Conservation (phyloP, 2,888 invertebrate species). For the Pristionchus japonicus region DNA sequence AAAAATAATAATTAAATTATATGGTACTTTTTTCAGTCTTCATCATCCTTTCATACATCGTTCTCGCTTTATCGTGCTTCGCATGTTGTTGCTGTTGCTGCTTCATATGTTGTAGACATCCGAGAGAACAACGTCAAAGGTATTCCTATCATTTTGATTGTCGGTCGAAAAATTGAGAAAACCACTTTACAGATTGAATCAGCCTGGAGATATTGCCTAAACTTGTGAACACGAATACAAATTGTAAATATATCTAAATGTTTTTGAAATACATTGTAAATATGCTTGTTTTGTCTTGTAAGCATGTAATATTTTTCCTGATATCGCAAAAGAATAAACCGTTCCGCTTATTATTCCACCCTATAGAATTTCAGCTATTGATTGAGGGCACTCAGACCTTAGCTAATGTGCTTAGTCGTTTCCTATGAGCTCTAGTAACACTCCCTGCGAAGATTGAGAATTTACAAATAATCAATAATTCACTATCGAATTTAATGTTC, state of each 20-base stretch:
- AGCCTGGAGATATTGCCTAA: neutral
- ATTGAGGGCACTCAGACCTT: no score
- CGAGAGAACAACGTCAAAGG: neutral
- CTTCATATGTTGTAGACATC: conserved; percentile 51
- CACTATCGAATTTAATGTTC: no score
- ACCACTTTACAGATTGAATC: neutral
- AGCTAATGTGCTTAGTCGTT: no score
- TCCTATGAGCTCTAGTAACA: no score
- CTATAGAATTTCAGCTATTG: no score
- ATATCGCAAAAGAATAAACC: no score
- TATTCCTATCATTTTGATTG: neutral
- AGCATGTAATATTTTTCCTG: no score
- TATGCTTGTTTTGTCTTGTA: neutral
- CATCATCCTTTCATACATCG: conserved; percentile 51
- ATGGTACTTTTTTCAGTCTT: conserved; percentile 46
- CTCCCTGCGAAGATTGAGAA: no score
- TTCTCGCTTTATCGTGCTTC: conserved; percentile 50
- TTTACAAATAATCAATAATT: no score
- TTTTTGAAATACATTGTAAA: neutral
- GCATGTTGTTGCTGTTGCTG: conserved; percentile 57
- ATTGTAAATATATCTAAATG: neutral
- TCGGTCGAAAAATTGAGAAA: neutral
- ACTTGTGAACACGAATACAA: neutral
- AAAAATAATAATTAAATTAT: no score
- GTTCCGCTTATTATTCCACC: no score